Conservation (phyloP, 2,113 vertebrate genomes). For the Heterotis niloticus region DNA sequence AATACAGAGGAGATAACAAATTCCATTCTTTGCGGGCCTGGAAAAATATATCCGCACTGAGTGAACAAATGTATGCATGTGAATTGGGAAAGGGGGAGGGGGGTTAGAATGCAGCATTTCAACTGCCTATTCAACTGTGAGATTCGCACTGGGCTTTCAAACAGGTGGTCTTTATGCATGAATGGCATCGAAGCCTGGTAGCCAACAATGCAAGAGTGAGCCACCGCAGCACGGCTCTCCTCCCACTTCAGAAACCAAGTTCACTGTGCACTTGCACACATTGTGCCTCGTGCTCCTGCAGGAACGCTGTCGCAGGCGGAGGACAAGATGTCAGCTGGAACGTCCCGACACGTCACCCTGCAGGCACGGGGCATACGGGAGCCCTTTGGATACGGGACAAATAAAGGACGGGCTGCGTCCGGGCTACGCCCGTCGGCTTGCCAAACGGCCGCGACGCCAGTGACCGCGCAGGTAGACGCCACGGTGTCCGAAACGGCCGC, state of each 20-base stretch:
- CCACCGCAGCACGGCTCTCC: neutral
- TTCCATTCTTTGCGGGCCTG: neutral
- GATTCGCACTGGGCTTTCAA: neutral
- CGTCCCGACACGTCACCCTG: neutral
- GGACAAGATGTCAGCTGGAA: constrained; percentile 54
- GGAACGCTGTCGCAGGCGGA: constrained; percentile 35
- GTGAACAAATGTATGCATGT: neutral
- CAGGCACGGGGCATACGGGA: neutral
- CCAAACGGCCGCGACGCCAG: neutral
- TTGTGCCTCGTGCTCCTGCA: constrained; percentile 20
- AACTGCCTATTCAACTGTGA: neutral
- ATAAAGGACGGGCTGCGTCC: neutral
- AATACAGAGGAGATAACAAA: neutral
- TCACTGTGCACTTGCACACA: neutral
- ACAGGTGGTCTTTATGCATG: constrained; percentile 10
- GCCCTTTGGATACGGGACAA: neutral
- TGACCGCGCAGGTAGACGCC: neutral
- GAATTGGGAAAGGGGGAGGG: neutral
- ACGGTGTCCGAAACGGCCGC: neutral
- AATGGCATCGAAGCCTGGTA: neutral
- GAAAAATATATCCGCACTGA: neutral
- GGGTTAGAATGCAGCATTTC: neutral
- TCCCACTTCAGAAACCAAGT: neutral
- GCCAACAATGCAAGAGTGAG: constrained; percentile 6
- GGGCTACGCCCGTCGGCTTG: neutral